A percentile compares a stretch with the other conserved stretches of the same genome.
These are phyloP conservation scores for Elgonia sp. DNA, from an alignment of 2,888 invertebrate genomes.

Conservation along the genomic window DNA sequence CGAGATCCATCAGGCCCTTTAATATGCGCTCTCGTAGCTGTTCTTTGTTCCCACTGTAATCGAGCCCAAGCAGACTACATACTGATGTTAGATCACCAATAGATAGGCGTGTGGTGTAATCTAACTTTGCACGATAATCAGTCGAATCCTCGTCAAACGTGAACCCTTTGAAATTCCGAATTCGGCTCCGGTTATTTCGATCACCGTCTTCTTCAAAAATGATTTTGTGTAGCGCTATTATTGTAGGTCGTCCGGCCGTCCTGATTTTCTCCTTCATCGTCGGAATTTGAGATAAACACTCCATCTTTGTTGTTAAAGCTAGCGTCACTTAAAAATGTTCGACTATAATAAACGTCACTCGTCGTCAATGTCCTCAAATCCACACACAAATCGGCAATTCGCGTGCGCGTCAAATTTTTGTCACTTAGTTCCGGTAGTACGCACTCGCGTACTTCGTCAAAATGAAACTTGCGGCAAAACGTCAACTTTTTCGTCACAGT, in stretches of 20 bases:
- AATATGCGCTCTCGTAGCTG: neutral
- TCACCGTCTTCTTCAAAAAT: neutral
- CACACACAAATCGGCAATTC: too few relatives aligned
- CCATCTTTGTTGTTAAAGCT: neutral
- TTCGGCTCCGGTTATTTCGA: neutral
- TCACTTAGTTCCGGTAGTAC: too few relatives aligned
- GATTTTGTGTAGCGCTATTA: neutral
- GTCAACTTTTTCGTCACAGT: neutral
- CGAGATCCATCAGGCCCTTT: neutral
- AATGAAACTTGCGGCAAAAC: neutral
- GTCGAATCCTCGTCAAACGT: neutral
- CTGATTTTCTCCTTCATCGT: conserved; percentile 53
- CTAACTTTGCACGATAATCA: neutral
- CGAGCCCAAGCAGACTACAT: neutral
- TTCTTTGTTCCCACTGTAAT: neutral
- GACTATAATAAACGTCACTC: too few relatives aligned
- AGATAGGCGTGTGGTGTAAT: neutral
- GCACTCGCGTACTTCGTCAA: neutral
- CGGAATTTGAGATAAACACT: neutral
- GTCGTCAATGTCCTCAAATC: too few relatives aligned
- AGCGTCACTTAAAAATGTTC: neutral
- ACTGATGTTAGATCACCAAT: neutral
- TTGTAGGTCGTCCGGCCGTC: conserved; percentile 23
- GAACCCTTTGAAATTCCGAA: neutral
- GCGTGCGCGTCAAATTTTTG: too few relatives aligned